These are phyloP conservation scores for Gambusia affinis DNA, from an alignment of 2,113 vertebrate species.

Conservation along the genomic window DNA sequence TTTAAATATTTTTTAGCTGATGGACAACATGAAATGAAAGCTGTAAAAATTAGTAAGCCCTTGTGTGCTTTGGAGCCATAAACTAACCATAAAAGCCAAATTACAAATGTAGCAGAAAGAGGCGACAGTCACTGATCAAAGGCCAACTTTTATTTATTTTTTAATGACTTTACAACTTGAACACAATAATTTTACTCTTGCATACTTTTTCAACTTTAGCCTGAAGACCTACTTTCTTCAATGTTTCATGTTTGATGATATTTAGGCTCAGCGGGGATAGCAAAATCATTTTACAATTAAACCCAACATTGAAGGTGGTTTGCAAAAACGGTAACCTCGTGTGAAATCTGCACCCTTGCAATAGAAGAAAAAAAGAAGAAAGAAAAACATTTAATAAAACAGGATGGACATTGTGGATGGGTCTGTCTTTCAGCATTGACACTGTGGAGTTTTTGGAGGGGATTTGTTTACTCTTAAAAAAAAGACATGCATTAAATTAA, in stretches of 20 bases:
- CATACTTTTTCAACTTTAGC: slow-evolving; percentile 34
- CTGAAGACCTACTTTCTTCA: slow-evolving; percentile 30
- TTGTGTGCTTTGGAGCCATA: too few species aligned
- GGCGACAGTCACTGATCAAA: slow-evolving; percentile 15
- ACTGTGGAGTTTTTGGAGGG: not conserved
- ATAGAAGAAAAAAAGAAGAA: slow-evolving; percentile 61
- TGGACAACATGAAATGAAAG: not conserved
- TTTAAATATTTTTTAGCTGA: too few species aligned
- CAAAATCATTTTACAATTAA: slow-evolving; percentile 56
- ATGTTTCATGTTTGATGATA: slow-evolving; percentile 23
- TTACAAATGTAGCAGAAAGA: not conserved
- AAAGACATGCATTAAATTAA: slow-evolving; percentile 36
- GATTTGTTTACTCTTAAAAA: slow-evolving; percentile 19
- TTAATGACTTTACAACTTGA: slow-evolving; percentile 55
- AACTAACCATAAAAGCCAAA: not conserved
- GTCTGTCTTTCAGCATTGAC: slow-evolving; percentile 26
- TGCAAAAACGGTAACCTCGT: slow-evolving; percentile 54
- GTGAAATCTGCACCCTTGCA: slow-evolving; percentile 64
- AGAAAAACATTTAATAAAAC: too few species aligned
- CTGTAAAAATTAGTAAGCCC: too few species aligned
- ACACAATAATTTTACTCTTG: slow-evolving; percentile 51
- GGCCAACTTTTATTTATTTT: slow-evolving; percentile 65
- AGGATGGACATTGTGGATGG: slow-evolving; percentile 10
- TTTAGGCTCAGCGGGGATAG: slow-evolving; percentile 33
- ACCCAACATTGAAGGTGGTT: slow-evolving; percentile 23